phyloP scores from a whole-genome alignment of 2,113 vertebrate genomes.

The Typhlomys cinereus region DNA sequence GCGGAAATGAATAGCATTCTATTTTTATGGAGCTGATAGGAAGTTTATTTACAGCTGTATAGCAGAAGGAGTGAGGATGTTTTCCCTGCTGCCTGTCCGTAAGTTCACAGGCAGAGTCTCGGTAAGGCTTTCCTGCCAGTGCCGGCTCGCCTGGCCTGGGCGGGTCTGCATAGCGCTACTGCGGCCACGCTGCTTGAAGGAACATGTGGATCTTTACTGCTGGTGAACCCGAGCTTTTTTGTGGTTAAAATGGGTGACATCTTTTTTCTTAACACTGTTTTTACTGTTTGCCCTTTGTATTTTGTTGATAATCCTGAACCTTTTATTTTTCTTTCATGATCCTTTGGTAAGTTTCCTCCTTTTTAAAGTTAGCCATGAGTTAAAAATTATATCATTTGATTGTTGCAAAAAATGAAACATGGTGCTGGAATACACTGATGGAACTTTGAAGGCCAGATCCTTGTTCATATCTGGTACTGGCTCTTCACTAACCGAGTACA shows the following conservation, averaged over 20 bases:
- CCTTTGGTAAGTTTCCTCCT: neutral
- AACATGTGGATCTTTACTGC: neutral
- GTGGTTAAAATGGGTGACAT: neutral
- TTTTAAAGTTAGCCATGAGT: slow-evolving; percentile 4
- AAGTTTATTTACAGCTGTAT: slow-evolving; percentile 36
- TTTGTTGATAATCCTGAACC: neutral
- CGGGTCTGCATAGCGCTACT: no score
- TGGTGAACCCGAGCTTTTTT: no score
- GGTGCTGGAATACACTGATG: neutral
- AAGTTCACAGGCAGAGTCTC: neutral
- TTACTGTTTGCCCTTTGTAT: neutral
- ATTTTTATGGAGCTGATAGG: slow-evolving; percentile 57
- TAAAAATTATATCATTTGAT: neutral
- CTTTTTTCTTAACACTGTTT: neutral
- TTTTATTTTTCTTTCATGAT: neutral
- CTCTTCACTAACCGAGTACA: neutral
- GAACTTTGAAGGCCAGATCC: neutral
- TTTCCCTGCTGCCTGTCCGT: slow-evolving; percentile 33
- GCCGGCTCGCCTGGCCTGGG: no score
- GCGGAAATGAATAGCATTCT: neutral
- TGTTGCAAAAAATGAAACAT: neutral
- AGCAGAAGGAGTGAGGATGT: neutral
- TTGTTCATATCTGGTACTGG: neutral
- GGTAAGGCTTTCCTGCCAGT: neutral
- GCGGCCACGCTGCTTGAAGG: neutral